These are phyloP conservation scores for Chaetophractus vellerosus DNA, from an alignment of 2,797 vertebrate species.

Conservation along the genomic window DNA sequence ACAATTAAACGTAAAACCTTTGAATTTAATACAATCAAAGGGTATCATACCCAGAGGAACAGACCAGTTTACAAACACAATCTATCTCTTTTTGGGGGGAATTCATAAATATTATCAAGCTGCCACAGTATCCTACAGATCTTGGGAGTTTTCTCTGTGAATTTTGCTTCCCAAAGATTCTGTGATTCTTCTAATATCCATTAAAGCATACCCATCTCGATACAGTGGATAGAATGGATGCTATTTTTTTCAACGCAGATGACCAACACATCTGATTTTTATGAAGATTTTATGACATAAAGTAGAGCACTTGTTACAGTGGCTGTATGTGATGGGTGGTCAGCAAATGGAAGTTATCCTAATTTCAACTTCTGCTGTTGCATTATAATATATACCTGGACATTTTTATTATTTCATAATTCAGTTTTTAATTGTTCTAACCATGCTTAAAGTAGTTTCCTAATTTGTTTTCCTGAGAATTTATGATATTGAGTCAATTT, in stretches of 20 bases:
- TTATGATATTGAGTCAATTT: not conserved
- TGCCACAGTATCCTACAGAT: not conserved
- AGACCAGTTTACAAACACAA: too few relatives aligned
- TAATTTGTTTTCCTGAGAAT: not conserved
- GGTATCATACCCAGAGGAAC: too few relatives aligned
- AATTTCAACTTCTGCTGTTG: not conserved
- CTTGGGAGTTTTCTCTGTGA: not conserved
- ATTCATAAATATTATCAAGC: too few relatives aligned
- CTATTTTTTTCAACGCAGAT: not conserved
- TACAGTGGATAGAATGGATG: not conserved
- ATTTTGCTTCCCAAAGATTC: not conserved
- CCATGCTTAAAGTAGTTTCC: not conserved
- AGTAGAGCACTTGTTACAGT: not conserved
- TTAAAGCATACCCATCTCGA: not conserved
- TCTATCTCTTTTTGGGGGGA: too few relatives aligned
- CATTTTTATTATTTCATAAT: slow-evolving; percentile 26
- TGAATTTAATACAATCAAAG: too few relatives aligned
- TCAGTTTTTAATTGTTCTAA: not conserved
- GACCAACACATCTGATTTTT: not conserved
- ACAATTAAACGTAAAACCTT: too few relatives aligned
- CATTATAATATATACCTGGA: not conserved
- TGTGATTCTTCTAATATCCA: not conserved
- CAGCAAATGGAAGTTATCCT: not conserved
- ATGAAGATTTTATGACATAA: not conserved
- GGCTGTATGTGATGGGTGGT: not conserved